Conservation (phyloP, 1,140 invertebrate genomes). For the Aphaenogaster ashmeadi region DNA sequence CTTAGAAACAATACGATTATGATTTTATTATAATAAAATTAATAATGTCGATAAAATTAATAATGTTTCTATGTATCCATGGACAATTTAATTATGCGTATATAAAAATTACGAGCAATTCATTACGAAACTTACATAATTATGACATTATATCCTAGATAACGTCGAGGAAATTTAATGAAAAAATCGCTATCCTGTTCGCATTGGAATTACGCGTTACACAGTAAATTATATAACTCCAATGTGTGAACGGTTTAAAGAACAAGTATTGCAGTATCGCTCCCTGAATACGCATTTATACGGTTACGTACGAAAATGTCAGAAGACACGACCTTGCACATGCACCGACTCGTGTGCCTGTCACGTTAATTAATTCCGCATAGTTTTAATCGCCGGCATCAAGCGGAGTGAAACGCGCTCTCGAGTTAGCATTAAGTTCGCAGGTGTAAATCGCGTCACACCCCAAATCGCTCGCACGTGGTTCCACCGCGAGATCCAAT, state of each 20-base stretch:
- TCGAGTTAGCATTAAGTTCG: background rate
- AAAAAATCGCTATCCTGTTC: background rate
- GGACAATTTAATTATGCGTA: background rate
- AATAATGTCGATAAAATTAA: background rate
- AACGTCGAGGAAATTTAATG: constrained; percentile 18
- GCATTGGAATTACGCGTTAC: constrained; percentile 8
- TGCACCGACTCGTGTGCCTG: background rate
- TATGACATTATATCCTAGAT: background rate
- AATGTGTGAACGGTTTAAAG: background rate
- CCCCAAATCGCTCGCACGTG: constrained; percentile 32
- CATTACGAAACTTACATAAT: background rate
- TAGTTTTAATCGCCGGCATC: constrained; percentile 20
- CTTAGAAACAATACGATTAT: background rate
- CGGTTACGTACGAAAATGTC: constrained; percentile 29
- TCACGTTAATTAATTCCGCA: constrained; percentile 34
- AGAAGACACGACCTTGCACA: background rate
- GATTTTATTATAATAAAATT: background rate
- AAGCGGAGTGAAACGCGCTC: constrained; percentile 40
- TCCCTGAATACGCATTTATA: background rate
- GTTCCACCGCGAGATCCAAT: constrained; percentile 32
- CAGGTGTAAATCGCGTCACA: constrained; percentile 39
- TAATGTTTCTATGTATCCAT: background rate
- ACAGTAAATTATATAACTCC: constrained; percentile 6
- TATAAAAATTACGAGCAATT: background rate
- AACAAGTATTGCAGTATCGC: background rate